These are phyloP conservation scores for Crocidura indochinensis DNA, from an alignment of 2,797 vertebrate species.

Conservation along the genomic window DNA sequence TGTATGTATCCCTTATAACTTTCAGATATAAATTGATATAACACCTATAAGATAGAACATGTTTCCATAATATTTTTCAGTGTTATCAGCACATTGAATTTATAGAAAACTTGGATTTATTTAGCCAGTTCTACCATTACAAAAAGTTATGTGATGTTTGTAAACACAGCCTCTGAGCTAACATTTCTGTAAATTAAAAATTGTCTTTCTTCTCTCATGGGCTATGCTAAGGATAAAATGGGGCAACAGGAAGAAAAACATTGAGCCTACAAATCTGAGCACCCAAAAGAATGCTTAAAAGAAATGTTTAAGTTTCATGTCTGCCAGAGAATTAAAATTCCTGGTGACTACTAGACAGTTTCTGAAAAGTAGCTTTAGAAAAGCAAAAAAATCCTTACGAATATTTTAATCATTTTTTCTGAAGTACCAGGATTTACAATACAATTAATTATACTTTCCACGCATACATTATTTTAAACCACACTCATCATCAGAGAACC, in stretches of 20 bases:
- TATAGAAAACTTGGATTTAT: not conserved
- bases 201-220: slow-evolving; percentile 15
- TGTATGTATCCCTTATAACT: not conserved
- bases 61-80: not conserved
- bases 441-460: no score
- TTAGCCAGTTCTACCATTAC: not conserved
- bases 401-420: not conserved
- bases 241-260: not conserved
- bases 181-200: not conserved
- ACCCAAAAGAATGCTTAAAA: not conserved
- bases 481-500: no score
- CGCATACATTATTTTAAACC: no score
- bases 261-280: not conserved
- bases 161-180: not conserved
- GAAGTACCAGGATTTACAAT: no score
- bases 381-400: not conserved
- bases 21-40: not conserved
- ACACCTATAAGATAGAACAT: not conserved
- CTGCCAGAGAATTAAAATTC: not conserved
- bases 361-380: slow-evolving; percentile 24
- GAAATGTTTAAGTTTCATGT: not conserved
- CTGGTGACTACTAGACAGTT: slow-evolving; percentile 11
- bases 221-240: slow-evolving; percentile 34
- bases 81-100: not conserved
- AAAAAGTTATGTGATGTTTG: not conserved